Evolutionary conservation across 1,140 invertebrate genomes (phyloP).

Genomic region (Listronotus bonariensis): DNA sequence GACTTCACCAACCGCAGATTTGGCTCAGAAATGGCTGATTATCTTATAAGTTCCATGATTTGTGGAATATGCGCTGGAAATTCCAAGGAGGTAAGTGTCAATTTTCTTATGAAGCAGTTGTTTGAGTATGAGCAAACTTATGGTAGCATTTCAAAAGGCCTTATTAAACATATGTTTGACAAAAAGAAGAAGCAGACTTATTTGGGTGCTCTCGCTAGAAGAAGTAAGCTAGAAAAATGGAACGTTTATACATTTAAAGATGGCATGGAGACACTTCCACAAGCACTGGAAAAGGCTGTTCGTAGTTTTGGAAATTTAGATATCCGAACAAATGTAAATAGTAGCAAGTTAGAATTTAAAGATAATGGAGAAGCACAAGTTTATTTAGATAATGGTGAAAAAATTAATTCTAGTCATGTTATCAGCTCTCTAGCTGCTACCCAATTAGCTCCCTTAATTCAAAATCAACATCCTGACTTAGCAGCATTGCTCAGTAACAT

Average conservation of each 20-base stretch:
- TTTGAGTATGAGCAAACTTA: constrained; percentile 83
- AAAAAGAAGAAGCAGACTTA: constrained; percentile 39
- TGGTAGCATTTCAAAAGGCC: constrained; percentile 78
- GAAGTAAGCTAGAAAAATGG: constrained; percentile 74
- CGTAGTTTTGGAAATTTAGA: constrained; percentile 39
- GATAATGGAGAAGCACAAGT: constrained; percentile 22
- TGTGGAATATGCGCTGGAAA: constrained; percentile 93
- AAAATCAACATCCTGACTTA: constrained; percentile 69
- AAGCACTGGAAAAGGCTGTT: constrained; percentile 57
- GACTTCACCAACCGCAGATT: constrained; percentile 82
- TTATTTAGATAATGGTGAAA: constrained; percentile 52
- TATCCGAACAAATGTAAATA: constrained; percentile 63
- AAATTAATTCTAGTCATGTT: constrained; percentile 61
- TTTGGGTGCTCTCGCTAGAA: constrained; percentile 53
- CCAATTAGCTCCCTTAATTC: constrained; percentile 64
- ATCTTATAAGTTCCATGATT: constrained; percentile 82
- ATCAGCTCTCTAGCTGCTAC: constrained; percentile 71
- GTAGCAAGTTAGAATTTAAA: constrained; percentile 63
- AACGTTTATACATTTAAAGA: constrained; percentile 77
- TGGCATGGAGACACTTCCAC: constrained; percentile 77
- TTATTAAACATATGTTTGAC: constrained; percentile 58
- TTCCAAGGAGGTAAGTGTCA: constrained; percentile 84
- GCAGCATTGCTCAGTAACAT: constrained; percentile 67
- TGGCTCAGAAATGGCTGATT: constrained; percentile 84
- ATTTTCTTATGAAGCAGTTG: constrained; percentile 77